Conservation (phyloP, 2,113 vertebrate species). For the Natator depressus region DNA sequence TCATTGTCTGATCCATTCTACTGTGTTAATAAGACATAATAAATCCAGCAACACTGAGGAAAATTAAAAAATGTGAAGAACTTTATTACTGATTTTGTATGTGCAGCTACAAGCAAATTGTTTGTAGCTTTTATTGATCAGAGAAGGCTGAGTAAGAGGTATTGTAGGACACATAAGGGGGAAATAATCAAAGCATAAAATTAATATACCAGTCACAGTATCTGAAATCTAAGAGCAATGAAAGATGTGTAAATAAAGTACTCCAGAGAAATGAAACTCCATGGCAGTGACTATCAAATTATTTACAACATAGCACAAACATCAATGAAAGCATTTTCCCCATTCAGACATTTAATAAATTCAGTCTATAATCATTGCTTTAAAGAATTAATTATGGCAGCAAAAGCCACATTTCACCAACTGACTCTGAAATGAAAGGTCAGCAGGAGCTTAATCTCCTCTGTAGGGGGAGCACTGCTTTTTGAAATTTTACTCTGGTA, state of each 20-base stretch:
- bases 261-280: conserved; percentile 22
- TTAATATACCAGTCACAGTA: conserved; percentile 15
- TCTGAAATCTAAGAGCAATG: conserved; percentile 12
- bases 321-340: neutral
- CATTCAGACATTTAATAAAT: neutral
- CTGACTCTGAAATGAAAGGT: neutral
- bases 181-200: conserved; percentile 35
- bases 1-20: conserved; percentile 23
- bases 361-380: neutral
- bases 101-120: conserved; percentile 53
- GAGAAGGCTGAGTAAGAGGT: conserved; percentile 39
- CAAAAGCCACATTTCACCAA: neutral
- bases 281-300: neutral
- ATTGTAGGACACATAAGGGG: conserved; percentile 28
- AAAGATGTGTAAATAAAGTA: conserved; percentile 4
- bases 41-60: conserved; percentile 56
- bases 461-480: neutral
- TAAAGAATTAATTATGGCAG: neutral
- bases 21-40: conserved; percentile 27
- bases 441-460: conserved; percentile 48
- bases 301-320: conserved; percentile 20
- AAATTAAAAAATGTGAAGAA: conserved; percentile 29
- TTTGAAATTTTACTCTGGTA: conserved; percentile 9
- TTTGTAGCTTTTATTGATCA: conserved; percentile 34
- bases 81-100: conserved; percentile 14